phyloP scores from a whole-genome alignment of 2,113 vertebrate genomes.

The Onychorhynchus coronatus region DNA sequence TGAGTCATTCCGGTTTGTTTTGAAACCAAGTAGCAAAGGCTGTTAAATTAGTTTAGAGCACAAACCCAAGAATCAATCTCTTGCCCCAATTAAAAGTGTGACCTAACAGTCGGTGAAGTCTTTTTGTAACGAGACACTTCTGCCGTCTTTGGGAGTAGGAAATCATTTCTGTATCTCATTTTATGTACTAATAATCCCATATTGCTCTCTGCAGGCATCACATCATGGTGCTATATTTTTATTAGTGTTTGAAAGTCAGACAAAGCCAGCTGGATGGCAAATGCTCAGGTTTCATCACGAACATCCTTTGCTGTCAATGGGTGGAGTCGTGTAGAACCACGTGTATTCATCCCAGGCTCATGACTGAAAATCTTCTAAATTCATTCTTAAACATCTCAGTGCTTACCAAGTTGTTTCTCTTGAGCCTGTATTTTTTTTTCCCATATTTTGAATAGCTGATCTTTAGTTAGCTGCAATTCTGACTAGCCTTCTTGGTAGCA shows the following conservation, averaged over 20 bases:
- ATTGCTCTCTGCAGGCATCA: constrained; percentile 18
- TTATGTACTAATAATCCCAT: constrained; percentile 2
- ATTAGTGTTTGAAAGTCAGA: constrained; percentile 11
- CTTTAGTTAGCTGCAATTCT: not conserved
- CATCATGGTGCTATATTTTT: not conserved
- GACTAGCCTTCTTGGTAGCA: not conserved
- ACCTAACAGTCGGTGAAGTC: not conserved
- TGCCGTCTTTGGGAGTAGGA: not conserved
- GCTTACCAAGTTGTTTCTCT: not conserved
- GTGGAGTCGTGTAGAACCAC: not conserved
- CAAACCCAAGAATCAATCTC: not conserved
- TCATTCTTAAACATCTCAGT: not conserved
- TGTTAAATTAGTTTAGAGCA: not conserved
- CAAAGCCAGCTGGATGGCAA: constrained; percentile 9
- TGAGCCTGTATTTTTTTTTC: not conserved
- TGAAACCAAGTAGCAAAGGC: not conserved
- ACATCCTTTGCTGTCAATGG: not conserved
- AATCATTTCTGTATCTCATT: not conserved
- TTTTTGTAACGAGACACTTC: not conserved
- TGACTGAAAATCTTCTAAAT: not conserved
- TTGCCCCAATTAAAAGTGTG: not conserved
- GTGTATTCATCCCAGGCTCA: not conserved
- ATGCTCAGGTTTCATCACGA: not conserved
- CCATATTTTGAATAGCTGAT: not conserved
- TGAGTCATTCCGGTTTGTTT: not conserved